Evolutionary conservation across 1,140 invertebrate genomes (phyloP).

Genomic region (Cephus cinctus): DNA sequence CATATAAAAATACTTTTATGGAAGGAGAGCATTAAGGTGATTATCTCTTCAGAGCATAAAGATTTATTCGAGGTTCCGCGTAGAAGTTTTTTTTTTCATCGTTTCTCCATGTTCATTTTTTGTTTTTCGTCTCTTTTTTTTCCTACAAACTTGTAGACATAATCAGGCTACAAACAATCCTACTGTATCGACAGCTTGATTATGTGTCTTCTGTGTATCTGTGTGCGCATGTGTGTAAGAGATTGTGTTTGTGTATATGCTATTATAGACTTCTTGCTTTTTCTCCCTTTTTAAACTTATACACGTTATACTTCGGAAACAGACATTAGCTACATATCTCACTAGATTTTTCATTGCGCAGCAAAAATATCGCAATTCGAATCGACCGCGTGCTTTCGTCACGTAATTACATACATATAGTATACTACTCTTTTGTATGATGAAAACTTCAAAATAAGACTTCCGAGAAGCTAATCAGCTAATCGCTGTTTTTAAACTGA

Average conservation of each 20-base stretch:
- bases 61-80: conserved; percentile 7
- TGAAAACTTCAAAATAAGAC: too few species aligned
- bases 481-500: too few species aligned
- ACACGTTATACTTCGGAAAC: conserved; percentile 21
- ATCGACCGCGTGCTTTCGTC: background rate
- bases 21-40: conserved; percentile 11
- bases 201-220: background rate
- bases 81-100: too few species aligned
- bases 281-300: conserved; percentile 9
- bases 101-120: too few species aligned
- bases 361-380: conserved; percentile 22
- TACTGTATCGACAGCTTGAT: background rate
- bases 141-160: background rate
- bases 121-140: background rate
- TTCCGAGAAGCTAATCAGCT: too few species aligned
- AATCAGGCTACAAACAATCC: background rate
- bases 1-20: conserved; percentile 24
- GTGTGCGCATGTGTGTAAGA: background rate
- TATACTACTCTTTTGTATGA: too few species aligned
- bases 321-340: conserved; percentile 17
- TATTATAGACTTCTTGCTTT: background rate
- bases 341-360: conserved; percentile 23
- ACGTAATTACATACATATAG: too few species aligned
- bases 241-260: background rate
- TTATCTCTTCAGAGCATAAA: conserved; percentile 19